phyloP scores from a whole-genome alignment of 1,140 invertebrate species.

The Scylla paramamosain region DNA sequence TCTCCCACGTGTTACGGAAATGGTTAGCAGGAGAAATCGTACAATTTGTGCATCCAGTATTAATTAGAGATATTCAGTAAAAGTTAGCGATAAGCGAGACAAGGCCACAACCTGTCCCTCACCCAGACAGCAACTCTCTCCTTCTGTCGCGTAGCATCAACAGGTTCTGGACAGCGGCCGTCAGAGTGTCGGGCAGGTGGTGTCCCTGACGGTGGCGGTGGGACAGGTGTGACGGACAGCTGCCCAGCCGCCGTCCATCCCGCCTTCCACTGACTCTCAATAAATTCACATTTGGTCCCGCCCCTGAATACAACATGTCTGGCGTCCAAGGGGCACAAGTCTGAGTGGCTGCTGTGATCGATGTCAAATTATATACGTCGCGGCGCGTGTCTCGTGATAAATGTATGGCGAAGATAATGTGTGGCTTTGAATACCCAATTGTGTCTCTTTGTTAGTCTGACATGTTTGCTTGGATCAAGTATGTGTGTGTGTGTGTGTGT shows the following conservation, averaged over 20 bases:
- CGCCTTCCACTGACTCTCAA: constrained; percentile 9
- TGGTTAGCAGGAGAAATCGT: too few relatives aligned
- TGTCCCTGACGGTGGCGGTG: constrained; percentile 6
- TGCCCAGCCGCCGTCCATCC: background rate
- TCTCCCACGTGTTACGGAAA: too few relatives aligned
- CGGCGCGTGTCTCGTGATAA: background rate
- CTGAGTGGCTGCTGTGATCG: background rate
- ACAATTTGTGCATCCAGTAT: too few relatives aligned
- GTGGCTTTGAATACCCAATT: background rate
- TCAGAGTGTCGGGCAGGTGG: background rate
- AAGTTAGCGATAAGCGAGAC: background rate
- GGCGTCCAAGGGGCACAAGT: background rate
- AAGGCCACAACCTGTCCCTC: background rate
- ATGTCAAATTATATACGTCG: background rate
- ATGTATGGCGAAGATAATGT: background rate
- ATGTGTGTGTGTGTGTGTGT: too few relatives aligned
- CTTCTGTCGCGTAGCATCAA: background rate
- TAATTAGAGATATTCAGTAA: background rate
- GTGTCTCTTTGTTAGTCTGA: background rate
- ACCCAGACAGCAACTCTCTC: background rate
- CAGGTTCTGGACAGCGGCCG: background rate
- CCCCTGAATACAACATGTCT: background rate
- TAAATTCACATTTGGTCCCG: background rate
- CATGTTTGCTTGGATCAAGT: background rate
- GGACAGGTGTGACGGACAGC: background rate